A percentile compares a stretch with the other conserved stretches of the same genome.
Conservation (phyloP, 1,140 invertebrate species). For the Drosophila prosaltans region DNA sequence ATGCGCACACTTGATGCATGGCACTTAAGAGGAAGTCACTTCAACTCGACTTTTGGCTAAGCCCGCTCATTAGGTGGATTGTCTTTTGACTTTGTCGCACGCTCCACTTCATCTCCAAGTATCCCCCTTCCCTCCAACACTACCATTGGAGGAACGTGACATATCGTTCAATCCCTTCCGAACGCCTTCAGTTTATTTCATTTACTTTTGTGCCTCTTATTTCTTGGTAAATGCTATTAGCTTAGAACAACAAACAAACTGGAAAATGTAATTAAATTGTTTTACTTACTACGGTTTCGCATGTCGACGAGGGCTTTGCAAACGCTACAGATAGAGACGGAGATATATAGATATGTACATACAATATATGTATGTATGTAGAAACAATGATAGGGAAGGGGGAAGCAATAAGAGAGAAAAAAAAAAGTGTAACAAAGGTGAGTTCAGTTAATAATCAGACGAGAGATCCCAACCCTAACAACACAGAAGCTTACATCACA, state of each 20-base stretch:
- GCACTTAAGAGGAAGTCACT: not conserved
- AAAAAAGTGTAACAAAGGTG: slow-evolving; percentile 53
- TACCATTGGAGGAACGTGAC: slow-evolving; percentile 41
- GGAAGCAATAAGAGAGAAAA: slow-evolving; percentile 35
- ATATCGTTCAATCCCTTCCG: slow-evolving; percentile 39
- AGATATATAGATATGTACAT: not conserved
- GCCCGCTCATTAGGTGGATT: slow-evolving; percentile 53
- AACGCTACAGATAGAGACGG: not conserved
- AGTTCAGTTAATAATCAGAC: slow-evolving; percentile 12
- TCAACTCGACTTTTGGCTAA: slow-evolving; percentile 35
- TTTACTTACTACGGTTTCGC: slow-evolving; percentile 78
- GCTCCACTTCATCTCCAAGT: slow-evolving; percentile 24
- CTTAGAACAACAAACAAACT: slow-evolving; percentile 53
- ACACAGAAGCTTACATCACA: slow-evolving; percentile 43
- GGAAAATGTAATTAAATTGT: slow-evolving; percentile 77
- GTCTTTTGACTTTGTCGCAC: slow-evolving; percentile 58
- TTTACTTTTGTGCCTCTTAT: slow-evolving; percentile 4
- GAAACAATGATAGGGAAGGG: not conserved
- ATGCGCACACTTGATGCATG: not conserved
- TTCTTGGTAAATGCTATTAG: slow-evolving; percentile 65
- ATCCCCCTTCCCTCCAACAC: slow-evolving; percentile 8
- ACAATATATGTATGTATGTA: too few relatives aligned
- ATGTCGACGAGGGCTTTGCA: slow-evolving; percentile 17
- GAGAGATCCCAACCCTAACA: slow-evolving; percentile 24
- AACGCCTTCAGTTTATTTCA: slow-evolving; percentile 23